These are phyloP conservation scores for Pitangus sulphuratus DNA, from an alignment of 2,797 vertebrate species.

Conservation along the genomic window DNA sequence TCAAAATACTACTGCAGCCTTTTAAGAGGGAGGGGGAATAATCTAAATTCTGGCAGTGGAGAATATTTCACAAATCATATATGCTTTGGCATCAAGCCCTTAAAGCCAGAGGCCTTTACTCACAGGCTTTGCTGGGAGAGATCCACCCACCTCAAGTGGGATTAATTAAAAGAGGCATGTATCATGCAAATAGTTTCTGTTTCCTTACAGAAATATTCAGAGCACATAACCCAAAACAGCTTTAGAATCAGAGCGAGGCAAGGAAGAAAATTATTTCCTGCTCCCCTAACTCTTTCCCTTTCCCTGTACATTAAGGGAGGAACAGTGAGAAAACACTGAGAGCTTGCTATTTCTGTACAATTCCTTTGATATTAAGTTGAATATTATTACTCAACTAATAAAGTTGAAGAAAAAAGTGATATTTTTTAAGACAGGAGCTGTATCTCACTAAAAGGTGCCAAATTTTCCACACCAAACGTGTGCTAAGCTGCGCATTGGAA, in stretches of 20 bases:
- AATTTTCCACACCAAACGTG: not conserved
- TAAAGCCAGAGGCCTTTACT: conserved; percentile 51
- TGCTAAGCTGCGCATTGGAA: not conserved
- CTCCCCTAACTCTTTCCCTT: conserved; percentile 21
- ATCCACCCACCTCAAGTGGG: conserved; percentile 70
- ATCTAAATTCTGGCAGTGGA: conserved; percentile 36
- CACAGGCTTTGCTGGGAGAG: conserved; percentile 60
- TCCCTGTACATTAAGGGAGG: not conserved
- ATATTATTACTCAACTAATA: not conserved
- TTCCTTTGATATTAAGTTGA: not conserved
- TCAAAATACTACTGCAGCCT: conserved; percentile 45
- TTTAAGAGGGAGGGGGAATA: conserved; percentile 17
- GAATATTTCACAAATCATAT: conserved; percentile 59
- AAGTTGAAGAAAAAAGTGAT: not conserved
- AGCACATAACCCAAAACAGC: conserved; percentile 64
- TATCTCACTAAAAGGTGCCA: not conserved
- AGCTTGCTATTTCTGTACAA: not conserved
- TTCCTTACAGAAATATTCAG: conserved; percentile 60
- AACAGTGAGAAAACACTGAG: not conserved
- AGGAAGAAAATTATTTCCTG: conserved; percentile 48
- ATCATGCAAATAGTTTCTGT: conserved; percentile 62
- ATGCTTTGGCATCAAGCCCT: conserved; percentile 42
- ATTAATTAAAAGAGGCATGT: conserved; percentile 69
- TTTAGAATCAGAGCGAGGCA: conserved; percentile 40
- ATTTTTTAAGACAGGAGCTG: not conserved